Conservation (phyloP, 2,888 invertebrate genomes). For the Sycophila texana region DNA sequence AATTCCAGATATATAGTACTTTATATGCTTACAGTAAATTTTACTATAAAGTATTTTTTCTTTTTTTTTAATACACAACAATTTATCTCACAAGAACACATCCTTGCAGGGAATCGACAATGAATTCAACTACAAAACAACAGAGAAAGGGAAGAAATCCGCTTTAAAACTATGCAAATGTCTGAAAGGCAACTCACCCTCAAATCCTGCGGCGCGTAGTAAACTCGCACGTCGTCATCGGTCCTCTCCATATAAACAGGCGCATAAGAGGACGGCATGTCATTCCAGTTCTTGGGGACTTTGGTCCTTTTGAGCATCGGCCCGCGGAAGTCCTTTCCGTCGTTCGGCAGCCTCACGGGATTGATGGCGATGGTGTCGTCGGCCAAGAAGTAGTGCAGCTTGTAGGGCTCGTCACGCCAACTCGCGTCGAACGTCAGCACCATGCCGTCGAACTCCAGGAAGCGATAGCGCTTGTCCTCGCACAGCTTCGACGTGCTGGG, state of each 20-base stretch:
- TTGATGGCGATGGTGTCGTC: constrained; percentile 89
- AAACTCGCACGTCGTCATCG: constrained; percentile 85
- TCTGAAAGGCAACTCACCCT: constrained; percentile 59
- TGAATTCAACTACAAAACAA: too few relatives aligned
- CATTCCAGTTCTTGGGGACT: constrained; percentile 85
- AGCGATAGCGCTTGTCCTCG: constrained; percentile 82
- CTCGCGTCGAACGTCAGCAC: constrained; percentile 84
- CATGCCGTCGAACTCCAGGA: constrained; percentile 87
- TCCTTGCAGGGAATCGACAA: too few relatives aligned
- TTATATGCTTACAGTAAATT: too few relatives aligned
- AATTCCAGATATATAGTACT: too few relatives aligned
- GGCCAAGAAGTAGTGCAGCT: constrained; percentile 86
- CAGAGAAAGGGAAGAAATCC: too few relatives aligned
- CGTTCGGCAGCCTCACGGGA: constrained; percentile 83
- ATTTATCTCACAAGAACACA: too few relatives aligned
- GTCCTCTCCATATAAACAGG: constrained; percentile 83
- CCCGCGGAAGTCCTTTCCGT: constrained; percentile 86
- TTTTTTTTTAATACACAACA: too few relatives aligned
- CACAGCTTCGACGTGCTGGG: constrained; percentile 74
- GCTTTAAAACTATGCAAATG: not conserved
- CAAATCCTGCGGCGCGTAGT: constrained; percentile 87
- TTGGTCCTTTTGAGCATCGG: constrained; percentile 86
- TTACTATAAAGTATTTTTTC: too few relatives aligned
- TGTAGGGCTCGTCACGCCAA: constrained; percentile 83
- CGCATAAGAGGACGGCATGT: constrained; percentile 81